Evolutionary conservation across 2,113 vertebrate species (phyloP), one percentile per base, ranked within the genome.

Genomic region (Empidonax alnorum): DNA sequence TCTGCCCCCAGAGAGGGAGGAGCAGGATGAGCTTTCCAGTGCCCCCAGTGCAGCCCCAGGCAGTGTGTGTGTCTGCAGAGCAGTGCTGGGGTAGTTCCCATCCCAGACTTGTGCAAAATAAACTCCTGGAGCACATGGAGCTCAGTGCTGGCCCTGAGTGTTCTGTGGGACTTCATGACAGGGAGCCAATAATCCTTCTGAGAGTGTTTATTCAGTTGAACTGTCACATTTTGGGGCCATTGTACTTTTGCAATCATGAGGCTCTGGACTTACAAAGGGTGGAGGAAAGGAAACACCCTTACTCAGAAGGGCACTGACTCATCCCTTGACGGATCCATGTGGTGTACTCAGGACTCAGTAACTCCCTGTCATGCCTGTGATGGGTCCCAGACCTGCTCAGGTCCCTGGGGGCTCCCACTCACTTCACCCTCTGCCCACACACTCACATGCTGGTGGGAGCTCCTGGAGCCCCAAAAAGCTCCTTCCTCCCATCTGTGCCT

Each of bases 101-200:
- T 33, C 4, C 6, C 1, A 49, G n/a, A 12, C 16, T 30, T 12
- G 23, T 52, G n/a, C 28, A n/a, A 23, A 61, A 42, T 0, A 1
- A 87, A 28, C 33, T 39, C 55, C 31, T 14, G 6, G 46, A 56
- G 46, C 30, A 14, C 0, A 0, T 1, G 2, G 49, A 52, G 42
- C 33, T 24, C 33, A 20, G 30, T 30, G 37, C 46, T 56, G 53
- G 24, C 14, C 22, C 65, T 30, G 52, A 39, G 31, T 3, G 0
- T 30, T 17, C 35, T 8, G 9, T 47, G n/a, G 49, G 11, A 42
- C 58, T 49, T 58, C 65, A 46, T 27, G 17, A 18, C n/a, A 39
- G n/a, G 20, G 7, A 73, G 49, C 33, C 24, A 8, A 3, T 30
- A 12, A 18, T 75, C 53, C 27, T 56, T 52, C 47, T 30, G 17